Base-by-base conservation (phyloP, 2,113 vertebrate species). In the Tamias sibiricus region DNA sequence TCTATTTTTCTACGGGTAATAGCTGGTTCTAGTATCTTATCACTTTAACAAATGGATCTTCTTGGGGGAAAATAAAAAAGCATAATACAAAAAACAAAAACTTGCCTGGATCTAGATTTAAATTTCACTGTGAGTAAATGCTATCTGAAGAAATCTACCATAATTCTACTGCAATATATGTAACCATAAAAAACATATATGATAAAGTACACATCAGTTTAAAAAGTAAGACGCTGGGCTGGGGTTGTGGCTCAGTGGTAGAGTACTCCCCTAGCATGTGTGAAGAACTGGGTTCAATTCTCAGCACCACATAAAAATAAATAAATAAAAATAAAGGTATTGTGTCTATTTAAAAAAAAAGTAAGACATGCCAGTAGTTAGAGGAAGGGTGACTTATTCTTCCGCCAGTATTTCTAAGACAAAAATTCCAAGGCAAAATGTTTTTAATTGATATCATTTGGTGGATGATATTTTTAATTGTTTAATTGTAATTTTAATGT, bases 31-130 rank as follows among this genome's bases (percentile, higher is more conserved):
- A 44, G 6, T 82, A 64, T 20, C 10, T 88, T 76, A 79, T 42
- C 44, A 85, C 32, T 86, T 94, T 66, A 93, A 62, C 76, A 96
- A 95, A 88, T 94, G 28, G 13, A 91, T 44, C 30, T 92, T 83
- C 57, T 91, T 62, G 14, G 26, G 14, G 1, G 19, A 4, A 22
- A n/a, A 69, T 37, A 1, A 30, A 66, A 95, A 54, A 32, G 4
- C 35, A 28, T 77, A 35, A 84, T 8, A 42, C 19, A 32, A 28
- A 76, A 76, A 76, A 64, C 13, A 72, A 91, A 88, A 94, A 68
- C 30, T 59, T 62, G 35, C 75, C 35, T 68, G 12, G 8, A 69
- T 72, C 32, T 37, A 96, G 32, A 95, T 52, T 90, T 95, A 87
- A 96, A 87, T 84, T 76, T 96, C n/a, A 90, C 30, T 77, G 57